Base-by-base conservation (phyloP, 2,113 vertebrate genomes). In the Psammodynastes pulverulentus region DNA sequence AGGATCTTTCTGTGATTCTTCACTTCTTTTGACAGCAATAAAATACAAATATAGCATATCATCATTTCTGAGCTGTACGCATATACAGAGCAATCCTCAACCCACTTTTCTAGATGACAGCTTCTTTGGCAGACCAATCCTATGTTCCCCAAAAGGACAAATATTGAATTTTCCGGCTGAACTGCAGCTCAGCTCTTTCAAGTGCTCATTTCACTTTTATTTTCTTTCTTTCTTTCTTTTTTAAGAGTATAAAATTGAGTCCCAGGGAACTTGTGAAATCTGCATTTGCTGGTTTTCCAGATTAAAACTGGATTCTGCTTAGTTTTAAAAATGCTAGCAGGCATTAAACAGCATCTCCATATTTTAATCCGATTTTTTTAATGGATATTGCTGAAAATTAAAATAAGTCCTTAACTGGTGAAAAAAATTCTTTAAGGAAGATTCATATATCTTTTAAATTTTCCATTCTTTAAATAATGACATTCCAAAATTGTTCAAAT, bases 231-330 rank as follows among this genome's bases (percentile, higher is more conserved):
- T 26, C 15, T 45, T 54, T 21, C 23, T 91, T 39, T 3, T 34
- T 62, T 12, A 4, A 34, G n/a, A 21, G 58, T 21, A 39, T 26
- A 79, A 45, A 79, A n/a, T n/a, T 17, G 54, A 21, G 52, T 91
- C 48, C 56, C 34, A 53, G 29, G 7, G 48, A 53, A 26, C n/a
- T 45, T 89, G 3, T 34, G 0, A 49, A 90, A 46, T 95, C 48
- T 89, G n/a, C 85, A 90, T 94, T 93, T 92, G 34, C 84, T 29
- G 84, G 62, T 67, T 7, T 90, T 95, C 23, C 92, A 91, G 21
- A 89, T 0, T 0, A 48, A 90, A 52, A 3, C 1, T 86, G n/a
- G n/a, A 5, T n/a, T 52, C 95, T 90, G 46, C 29, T 67, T 45
- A 15, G 2, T 89, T 39, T 54, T 49, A 84, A 92, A 95, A 93